These are phyloP conservation scores for Trematocara stigmaticum DNA, from an alignment of 2,113 vertebrate species.

Conservation along the genomic window DNA sequence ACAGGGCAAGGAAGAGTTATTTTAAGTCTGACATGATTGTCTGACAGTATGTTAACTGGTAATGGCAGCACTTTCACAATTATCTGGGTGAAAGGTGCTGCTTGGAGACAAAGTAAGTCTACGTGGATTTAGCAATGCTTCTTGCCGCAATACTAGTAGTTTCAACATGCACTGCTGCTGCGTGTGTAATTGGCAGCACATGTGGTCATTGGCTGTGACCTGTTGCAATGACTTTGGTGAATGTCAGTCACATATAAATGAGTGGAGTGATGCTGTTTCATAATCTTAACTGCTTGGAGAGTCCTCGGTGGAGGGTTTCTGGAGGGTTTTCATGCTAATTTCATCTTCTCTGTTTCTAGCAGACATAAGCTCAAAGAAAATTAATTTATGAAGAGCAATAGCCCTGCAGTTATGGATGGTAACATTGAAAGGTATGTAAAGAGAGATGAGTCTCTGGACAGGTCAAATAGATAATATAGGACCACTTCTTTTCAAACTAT, in stretches of 20 bases:
- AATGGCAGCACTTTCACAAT: background rate
- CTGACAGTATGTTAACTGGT: background rate
- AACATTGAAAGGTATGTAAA: conserved; percentile 45
- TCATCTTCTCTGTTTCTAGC: conserved; percentile 6
- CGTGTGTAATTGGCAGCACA: background rate
- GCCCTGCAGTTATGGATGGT: background rate
- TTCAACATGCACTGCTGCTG: conserved; percentile 22
- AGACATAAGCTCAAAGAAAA: conserved; percentile 1
- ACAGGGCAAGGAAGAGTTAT: background rate
- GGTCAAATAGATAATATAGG: background rate
- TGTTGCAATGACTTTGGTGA: conserved; percentile 31
- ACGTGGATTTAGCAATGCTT: background rate
- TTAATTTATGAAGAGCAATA: background rate
- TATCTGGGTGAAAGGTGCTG: background rate
- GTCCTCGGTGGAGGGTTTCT: background rate
- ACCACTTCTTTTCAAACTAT: background rate
- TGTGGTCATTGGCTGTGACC: background rate
- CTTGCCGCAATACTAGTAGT: conserved; percentile 11
- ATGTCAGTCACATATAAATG: conserved; percentile 37
- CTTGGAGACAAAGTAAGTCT: background rate
- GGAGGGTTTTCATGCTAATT: background rate
- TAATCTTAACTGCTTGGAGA: background rate
- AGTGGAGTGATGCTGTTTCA: background rate
- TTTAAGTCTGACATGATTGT: background rate
- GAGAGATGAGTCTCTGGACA: background rate